Conservation (phyloP, 2,797 vertebrate genomes). For the Ptychobarbus kaznakovi region DNA sequence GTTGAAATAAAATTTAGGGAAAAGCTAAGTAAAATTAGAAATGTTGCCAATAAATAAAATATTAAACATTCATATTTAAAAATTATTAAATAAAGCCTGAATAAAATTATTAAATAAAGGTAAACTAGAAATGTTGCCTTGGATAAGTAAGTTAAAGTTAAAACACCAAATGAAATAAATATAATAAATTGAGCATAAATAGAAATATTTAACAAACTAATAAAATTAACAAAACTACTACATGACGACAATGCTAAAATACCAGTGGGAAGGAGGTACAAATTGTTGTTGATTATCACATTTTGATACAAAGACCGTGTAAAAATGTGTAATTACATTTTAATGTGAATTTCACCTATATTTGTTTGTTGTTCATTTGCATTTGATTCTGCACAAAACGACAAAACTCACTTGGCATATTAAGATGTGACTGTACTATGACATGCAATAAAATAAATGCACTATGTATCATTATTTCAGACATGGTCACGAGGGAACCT, state of each 20-base stretch:
- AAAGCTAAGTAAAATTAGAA: background rate
- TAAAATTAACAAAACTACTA: background rate
- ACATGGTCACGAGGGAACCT: background rate
- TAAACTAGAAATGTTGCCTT: no score
- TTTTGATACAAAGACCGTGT: background rate
- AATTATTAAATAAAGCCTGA: background rate
- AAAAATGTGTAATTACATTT: background rate
- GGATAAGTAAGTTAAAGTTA: background rate
- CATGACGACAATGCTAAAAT: background rate
- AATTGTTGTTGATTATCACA: background rate
- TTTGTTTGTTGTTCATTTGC: background rate
- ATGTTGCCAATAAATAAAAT: background rate
- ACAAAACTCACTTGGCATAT: background rate
- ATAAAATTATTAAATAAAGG: background rate
- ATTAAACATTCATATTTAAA: background rate
- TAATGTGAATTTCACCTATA: background rate
- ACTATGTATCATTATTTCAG: background rate
- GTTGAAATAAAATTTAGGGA: background rate
- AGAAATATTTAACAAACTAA: background rate
- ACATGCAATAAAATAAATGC: background rate
- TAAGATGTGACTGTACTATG: background rate
- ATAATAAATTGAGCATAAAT: background rate
- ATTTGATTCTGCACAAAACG: background rate
- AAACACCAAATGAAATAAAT: background rate
- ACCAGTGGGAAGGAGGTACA: background rate